Conservation (phyloP, 2,888 invertebrate genomes). For the Rugalucina vietnamica region DNA sequence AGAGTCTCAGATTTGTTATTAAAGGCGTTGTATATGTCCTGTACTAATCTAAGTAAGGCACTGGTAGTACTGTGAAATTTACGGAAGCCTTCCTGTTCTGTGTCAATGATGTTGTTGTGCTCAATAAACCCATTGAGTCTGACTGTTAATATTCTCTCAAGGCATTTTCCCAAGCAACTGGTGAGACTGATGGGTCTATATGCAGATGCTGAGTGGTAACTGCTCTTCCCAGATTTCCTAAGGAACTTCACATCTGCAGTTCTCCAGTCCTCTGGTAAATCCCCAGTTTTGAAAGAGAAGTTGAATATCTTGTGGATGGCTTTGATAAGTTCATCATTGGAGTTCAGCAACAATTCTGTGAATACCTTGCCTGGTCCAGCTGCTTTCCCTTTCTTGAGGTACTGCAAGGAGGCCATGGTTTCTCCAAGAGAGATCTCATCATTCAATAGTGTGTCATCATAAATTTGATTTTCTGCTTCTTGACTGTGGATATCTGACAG, state of each 20-base stretch:
- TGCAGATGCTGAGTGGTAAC: constrained; percentile 2
- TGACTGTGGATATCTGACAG: too few species aligned
- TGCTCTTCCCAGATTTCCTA: constrained; percentile 21
- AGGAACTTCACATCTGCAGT: constrained; percentile 24
- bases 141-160: too few species aligned
- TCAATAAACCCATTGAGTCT: too few species aligned
- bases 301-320: neutral
- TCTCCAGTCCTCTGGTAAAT: constrained; percentile 27
- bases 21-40: constrained; percentile 24
- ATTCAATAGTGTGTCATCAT: too few species aligned
- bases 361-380: neutral
- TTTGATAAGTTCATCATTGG: neutral
- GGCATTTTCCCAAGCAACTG: constrained; percentile 9
- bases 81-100: constrained; percentile 30
- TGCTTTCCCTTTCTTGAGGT: neutral
- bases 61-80: constrained; percentile 12
- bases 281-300: neutral
- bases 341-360: neutral
- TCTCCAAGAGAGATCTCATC: neutral
- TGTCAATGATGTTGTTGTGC: constrained; percentile 1
- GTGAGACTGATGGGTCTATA: constrained; percentile 42
- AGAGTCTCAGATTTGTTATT: constrained; percentile 11
- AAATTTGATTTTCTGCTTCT: too few species aligned
- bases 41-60: constrained; percentile 8
- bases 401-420: neutral